Base-by-base conservation (phyloP, 2,797 vertebrate genomes). In the Gadopsis bispinosus region DNA sequence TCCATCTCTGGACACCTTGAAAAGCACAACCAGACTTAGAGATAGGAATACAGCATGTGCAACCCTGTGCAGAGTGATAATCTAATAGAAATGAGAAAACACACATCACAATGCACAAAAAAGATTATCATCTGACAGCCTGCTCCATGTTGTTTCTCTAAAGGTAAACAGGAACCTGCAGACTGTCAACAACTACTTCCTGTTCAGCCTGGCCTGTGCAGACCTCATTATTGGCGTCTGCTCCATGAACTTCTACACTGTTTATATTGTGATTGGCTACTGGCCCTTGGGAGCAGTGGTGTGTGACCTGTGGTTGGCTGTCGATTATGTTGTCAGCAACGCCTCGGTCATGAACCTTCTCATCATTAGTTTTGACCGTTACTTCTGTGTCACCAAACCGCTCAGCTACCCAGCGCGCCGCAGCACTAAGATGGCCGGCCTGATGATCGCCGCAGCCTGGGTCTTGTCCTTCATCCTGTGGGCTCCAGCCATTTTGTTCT, bases 311-410 rank as follows among this genome's bases (percentile, higher is more conserved):
- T 99, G 98, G 98, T 87, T 99, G 90, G 97, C 97, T n/a, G 95
- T 99, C 33, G 98, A 99, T 91, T 99, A 99, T 0, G 97, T 99
- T 43, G 97, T 97, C 80, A 99, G 98, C 93, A 99, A 99, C 0
- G 98, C 98, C 61, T 99, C 98, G 0, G 98, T 99, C 83, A 98
- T 99, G 98, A 99, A 99, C 94, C 95, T 99, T 45, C 97, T 99
- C 70, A 98, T 99, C 81, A 99, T 99, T 87, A 99, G 98, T 87
- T 99, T 99, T 45, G 98, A 99, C 90, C 96, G 98, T 4, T 99
- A 98, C 90, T 99, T 99, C 95, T 99, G 98, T n/a, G 97, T 99
- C 88, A 99, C 98, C 91, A 99, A 98, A 83, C 98, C 98, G 0
- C 95, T 99, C 84, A 99, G 96, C 1, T 99, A 99, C 93, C 98